Base-by-base conservation (phyloP, 2,888 invertebrate genomes). In the Spisula subtruncata region DNA sequence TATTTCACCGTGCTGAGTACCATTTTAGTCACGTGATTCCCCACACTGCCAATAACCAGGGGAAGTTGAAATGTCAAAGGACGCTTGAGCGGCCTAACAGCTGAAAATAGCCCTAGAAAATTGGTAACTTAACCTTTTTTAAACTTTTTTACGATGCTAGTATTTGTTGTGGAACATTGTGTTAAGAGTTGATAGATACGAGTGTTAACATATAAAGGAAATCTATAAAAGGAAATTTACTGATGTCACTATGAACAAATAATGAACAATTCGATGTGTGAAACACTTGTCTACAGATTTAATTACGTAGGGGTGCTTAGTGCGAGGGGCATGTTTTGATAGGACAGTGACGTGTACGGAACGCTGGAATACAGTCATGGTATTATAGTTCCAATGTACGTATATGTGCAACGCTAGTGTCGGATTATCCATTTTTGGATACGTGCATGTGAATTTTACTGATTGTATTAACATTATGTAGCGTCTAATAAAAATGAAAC, bases 361-460 rank as follows among this genome's bases (percentile, higher is more conserved):
- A 75, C 32, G 32, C 16, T 29, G 4, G 35, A 32, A 32, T 32
- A 32, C 16, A 75, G n/a, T n/a, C n/a, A n/a, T n/a, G n/a, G n/a
- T 32, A 18, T 32, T 25, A 75, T 16, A 75, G 75, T 16, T 60
- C 25, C 66, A 20, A 84, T 84, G 84, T 84, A n/a, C n/a, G n/a
- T n/a, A 84, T 79, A 80, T 85, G 75, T 85, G 85, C 25, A 85
- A 85, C 51, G 79, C 85, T n/a, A 71, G 80, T 48, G 32, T 85
- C n/a, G 85, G 85, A 56, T 79, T 85, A 41, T 80, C 85, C 29
- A 54, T 35, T 25, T 56, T 20, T 60, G 85, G 80, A 25, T 51
- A 79, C 32, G 60, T 85, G 18, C 85, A 85, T 85, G 48, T 85
- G 12, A 85, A 85, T 80, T 85, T 85, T 41, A 85, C 85, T 29